Evolutionary conservation across 2,113 vertebrate species (phyloP), one percentile per base, ranked within the genome.

Genomic region (Galbula dea): DNA sequence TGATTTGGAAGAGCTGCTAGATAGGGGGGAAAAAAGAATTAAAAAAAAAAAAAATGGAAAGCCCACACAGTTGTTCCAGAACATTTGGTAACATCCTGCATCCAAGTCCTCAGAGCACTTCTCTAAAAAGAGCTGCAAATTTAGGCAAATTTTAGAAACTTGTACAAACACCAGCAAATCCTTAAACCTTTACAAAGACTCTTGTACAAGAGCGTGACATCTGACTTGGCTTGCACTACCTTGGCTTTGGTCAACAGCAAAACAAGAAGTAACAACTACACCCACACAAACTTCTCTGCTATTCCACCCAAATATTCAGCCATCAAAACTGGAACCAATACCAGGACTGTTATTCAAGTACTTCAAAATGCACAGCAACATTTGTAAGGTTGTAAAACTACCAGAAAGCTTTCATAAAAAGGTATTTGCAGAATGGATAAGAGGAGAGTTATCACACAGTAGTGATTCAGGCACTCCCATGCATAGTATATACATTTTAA

Each of bases 121-220:
- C 59, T 3, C 46, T 79, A n/a, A 51, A 79, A 74, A 84, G 81
- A 85, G 71, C 3, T 84, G 84, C 58, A 95, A 58, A 88, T 83
- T 89, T 57, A 95, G 85, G 91, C 78, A 93, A 87, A 94, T 90
- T 51, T 37, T 4, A 90, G 83, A 79, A 95, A 93, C 71, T 87
- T 11, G 5, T 20, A 89, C 62, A 37, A 84, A 93, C 36, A 82
- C 46, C 72, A 89, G 63, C 78, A 94, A 95, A 93, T 80, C 78
- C 71, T 83, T 74, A 54, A 69, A 82, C 11, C 41, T n/a, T 55
- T 39, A 43, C 91, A 93, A 59, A 74, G 68, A 13, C 83, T 68
- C n/a, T n/a, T n/a, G 45, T 20, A 63, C 43, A 68, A 32, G 46
- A 48, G 19, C 27, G 23, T 1, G 1, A 43, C 69, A 55, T 29